Evolutionary conservation across 2,888 invertebrate species (phyloP), one percentile per base, ranked within the genome.

Genomic region (Xanthia togata): DNA sequence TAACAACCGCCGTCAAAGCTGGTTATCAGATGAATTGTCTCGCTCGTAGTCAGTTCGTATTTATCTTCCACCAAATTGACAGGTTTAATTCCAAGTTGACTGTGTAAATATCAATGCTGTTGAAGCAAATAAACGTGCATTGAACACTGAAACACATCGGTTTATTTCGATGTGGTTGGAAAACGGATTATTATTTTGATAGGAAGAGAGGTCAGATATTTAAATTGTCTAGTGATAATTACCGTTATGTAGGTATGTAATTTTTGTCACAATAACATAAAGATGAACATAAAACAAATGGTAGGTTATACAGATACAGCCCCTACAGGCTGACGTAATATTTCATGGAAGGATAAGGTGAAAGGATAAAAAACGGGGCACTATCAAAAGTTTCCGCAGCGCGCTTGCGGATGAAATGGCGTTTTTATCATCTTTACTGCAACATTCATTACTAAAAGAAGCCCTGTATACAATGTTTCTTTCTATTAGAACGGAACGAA

Each of bases 1-100:
- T 69, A 73, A 35, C 57, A 73, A 76, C 79, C 41, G 83, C 70
- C 73, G 81, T 86, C 87, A 86, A 78, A 86, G 83, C 86, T 88
- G 41, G 69, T 79, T 86, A 86, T 79, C 77, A 68, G 79, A 77
- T 80, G 73, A 73, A 79, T 73, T 80, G 77, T 85, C 76, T 59
- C 70, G 60, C 23, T 86, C 31, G 67, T 53, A 76, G 57, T 73
- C 60, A 73, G 68, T 69, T 81, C 55, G 62, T 59, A 64, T 72
- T 85, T 83, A 86, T 87, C 87, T 82, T 72, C 44, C 26, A 72
- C 26, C 60, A 73, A 84, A 87, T 82, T 75, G 76, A 70, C 64
- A 73, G 65, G 76, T 78, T 78, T 73, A 77, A 70, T 76, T 86
- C 59, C 59, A 76, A 74, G 67, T 74, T 87, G 55, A 71, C 44